These are phyloP conservation scores for Fopius arisanus DNA, from an alignment of 1,140 invertebrate genomes.

Conservation along the genomic window DNA sequence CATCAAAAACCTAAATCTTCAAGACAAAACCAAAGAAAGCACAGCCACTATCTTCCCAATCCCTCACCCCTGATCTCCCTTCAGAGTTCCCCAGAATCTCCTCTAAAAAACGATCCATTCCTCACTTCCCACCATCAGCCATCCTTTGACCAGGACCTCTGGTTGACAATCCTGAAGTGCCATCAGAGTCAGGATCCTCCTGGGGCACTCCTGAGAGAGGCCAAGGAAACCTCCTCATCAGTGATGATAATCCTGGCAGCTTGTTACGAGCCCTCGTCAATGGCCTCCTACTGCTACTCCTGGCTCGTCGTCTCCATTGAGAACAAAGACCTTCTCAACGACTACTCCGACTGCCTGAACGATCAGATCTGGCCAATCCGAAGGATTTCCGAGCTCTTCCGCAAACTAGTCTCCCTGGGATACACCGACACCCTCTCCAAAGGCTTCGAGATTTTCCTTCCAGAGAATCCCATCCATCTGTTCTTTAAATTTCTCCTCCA, in stretches of 20 bases:
- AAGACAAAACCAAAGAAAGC: not conserved
- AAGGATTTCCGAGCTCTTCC: conserved; percentile 64
- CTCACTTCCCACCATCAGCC: not conserved
- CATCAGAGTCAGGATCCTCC: conserved; percentile 75
- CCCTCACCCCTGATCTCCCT: not conserved
- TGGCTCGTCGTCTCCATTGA: conserved; percentile 67
- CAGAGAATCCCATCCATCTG: conserved; percentile 68
- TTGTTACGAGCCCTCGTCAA: conserved; percentile 75
- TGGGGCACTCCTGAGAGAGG: conserved; percentile 68
- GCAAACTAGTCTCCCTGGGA: conserved; percentile 62
- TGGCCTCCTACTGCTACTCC: conserved; percentile 70
- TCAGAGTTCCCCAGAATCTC: not conserved
- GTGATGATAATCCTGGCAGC: conserved; percentile 71
- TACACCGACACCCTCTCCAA: conserved; percentile 67
- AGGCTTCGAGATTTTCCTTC: conserved; percentile 71
- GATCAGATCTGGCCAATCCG: conserved; percentile 52
- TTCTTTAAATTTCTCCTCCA: conserved; percentile 64
- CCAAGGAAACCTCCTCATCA: conserved; percentile 66
- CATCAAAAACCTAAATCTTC: conserved; percentile 21
- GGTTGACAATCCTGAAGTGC: conserved; percentile 70
- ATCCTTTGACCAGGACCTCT: conserved; percentile 61
- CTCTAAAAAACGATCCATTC: not conserved
- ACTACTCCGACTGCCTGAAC: conserved; percentile 56
- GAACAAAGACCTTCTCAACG: conserved; percentile 51
- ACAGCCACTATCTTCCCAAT: not conserved